Evolutionary conservation across 35 echinoderm and acorn worm genomes (phyloP), one percentile per base, ranked within the genome.

Genomic region (Ptychodera flava): DNA sequence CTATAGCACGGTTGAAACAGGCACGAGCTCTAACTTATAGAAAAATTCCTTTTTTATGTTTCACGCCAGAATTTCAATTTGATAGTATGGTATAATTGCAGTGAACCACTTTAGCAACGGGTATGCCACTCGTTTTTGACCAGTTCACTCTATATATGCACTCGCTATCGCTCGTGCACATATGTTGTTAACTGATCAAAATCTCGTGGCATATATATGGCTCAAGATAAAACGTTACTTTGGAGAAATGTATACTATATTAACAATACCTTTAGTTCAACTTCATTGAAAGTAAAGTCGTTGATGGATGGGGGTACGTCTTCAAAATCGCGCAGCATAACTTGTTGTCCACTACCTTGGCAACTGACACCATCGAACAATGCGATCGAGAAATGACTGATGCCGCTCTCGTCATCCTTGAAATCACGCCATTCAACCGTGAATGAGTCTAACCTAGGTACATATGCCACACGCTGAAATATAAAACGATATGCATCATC

Each of bases 371-470:
- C 45, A 64, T 64, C 45, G 45, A 12, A 64, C 6, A 64, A 22
- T 64, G 45, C 45, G 6, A 64, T 64, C 6, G 45, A 64, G 45
- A 76, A 89, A 16, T 76, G 31, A 16, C 35, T 77, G 27, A 89
- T 81, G 31, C 33, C 80, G 35, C 88, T 89, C 22, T 89, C 88
- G 1, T 36, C n/a, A 89, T 89, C 88, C 0, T 32, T 77, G 33
- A 83, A 89, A 27, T 52, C 80, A 27, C 38, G 34, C 88, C 88
- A 89, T 14, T 29, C 16, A 15, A 89, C n/a, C 0, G 36, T 27
- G 1, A 89, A n/a, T 15, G 28, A 53, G 29, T 82, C 81, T 0
- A 29, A n/a, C 1, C 35, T 30, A 52, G 81, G 79, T 1, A 80
- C 36, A 53, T 83, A 89, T 12, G 80, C 75, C 31, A 84, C 38